Percentiles rank a stretch among this genome's conserved stretches.
Evolutionary conservation across 1,140 invertebrate species (phyloP).

Genomic region (Idris sp.): DNA sequence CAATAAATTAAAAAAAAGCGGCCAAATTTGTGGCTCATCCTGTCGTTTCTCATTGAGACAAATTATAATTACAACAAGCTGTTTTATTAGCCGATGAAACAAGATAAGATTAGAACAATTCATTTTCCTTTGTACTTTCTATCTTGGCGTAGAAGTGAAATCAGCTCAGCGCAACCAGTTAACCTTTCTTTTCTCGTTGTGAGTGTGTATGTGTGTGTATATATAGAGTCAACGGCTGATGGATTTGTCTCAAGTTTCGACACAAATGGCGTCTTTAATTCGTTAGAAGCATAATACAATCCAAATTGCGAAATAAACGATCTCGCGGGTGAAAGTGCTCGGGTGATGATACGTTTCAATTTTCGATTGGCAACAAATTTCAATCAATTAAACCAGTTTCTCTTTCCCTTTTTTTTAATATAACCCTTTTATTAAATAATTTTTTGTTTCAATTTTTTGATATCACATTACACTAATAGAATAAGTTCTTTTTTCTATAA

Average conservation of each 20-base stretch:
- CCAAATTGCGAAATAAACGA: slow-evolving; percentile 18
- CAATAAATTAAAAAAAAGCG: no score
- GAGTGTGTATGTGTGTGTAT: neutral
- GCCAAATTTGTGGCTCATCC: no score
- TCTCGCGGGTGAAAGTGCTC: slow-evolving; percentile 19
- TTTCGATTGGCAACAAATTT: no score
- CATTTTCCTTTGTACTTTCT: slow-evolving; percentile 63
- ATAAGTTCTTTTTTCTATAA: no score
- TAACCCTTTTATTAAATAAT: no score
- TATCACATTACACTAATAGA: no score
- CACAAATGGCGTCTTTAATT: slow-evolving; percentile 45
- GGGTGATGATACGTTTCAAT: slow-evolving; percentile 30
- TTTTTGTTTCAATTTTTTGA: no score
- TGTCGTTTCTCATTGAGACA: slow-evolving; percentile 8
- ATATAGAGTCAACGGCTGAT: slow-evolving; percentile 30
- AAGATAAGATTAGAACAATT: slow-evolving; percentile 59
- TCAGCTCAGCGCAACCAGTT: slow-evolving; percentile 35
- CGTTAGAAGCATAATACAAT: slow-evolving; percentile 9
- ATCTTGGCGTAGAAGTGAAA: slow-evolving; percentile 57
- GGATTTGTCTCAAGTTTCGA: slow-evolving; percentile 57
- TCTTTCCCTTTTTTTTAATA: no score
- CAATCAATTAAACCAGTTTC: no score
- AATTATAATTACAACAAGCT: slow-evolving; percentile 53
- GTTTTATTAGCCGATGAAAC: slow-evolving; percentile 57
- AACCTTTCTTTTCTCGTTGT: slow-evolving; percentile 52